Conservation (phyloP, 1,140 invertebrate species). For the Pogonognathellus flavescens region DNA sequence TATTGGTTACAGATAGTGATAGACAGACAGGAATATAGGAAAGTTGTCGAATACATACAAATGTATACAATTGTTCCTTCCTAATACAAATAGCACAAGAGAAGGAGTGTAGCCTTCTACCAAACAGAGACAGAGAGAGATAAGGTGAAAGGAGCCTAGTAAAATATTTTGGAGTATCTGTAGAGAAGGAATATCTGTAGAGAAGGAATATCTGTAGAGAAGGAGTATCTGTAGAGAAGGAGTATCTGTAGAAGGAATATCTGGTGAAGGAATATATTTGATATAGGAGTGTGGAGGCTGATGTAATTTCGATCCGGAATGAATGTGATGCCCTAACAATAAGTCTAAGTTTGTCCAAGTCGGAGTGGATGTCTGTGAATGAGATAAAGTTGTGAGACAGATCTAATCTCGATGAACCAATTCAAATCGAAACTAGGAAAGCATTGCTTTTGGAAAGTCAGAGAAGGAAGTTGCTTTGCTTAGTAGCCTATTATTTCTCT, state of each 20-base stretch:
- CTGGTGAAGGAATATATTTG: background rate
- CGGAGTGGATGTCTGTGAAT: constrained; percentile 11
- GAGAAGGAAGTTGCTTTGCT: background rate
- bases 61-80: too few relatives aligned
- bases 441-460: background rate
- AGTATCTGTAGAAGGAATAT: background rate
- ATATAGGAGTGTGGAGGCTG: background rate
- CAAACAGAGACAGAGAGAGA: too few relatives aligned
- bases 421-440: constrained; percentile 17
- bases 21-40: too few relatives aligned
- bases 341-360: constrained; percentile 7
- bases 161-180: too few relatives aligned
- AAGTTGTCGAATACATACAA: too few relatives aligned
- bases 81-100: too few relatives aligned
- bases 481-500: background rate
- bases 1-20: too few relatives aligned
- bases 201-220: background rate
- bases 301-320: constrained; percentile 5
- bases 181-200: too few relatives aligned
- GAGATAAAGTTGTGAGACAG: constrained; percentile 18
- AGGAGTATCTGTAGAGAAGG: background rate
- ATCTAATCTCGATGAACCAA: constrained; percentile 29
- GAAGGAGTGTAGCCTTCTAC: too few relatives aligned
- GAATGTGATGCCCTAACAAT: constrained; percentile 10
- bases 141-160: too few relatives aligned